Conservation (phyloP, 2,888 invertebrate species). For the Dasysyrphus tricinctus region DNA sequence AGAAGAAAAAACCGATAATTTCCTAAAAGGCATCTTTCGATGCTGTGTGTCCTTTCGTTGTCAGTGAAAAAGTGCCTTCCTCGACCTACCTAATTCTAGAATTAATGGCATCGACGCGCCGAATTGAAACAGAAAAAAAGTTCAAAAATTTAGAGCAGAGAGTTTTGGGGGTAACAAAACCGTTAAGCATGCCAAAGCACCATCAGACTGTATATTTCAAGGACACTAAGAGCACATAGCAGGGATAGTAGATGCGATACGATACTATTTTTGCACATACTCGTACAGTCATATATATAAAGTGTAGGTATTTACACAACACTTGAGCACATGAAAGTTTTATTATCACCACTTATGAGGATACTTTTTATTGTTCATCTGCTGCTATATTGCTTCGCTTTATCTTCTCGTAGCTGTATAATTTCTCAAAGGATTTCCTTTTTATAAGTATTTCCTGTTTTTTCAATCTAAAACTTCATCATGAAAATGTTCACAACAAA, state of each 20-base stretch:
- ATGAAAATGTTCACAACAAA: conserved; percentile 5
- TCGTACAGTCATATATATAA: neutral
- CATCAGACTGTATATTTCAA: conserved; percentile 28
- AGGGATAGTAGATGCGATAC: neutral
- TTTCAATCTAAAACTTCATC: neutral
- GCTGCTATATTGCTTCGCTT: conserved; percentile 36
- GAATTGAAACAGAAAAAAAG: conserved; percentile 65
- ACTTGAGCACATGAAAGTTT: conserved; percentile 70
- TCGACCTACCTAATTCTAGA: conserved; percentile 64
- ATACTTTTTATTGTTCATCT: conserved; percentile 55
- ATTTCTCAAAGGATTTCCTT: conserved; percentile 30
- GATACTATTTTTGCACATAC: neutral
- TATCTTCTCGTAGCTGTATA: conserved; percentile 1
- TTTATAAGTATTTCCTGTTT: conserved; percentile 25
- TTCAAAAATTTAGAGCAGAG: conserved; percentile 41
- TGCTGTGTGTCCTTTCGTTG: conserved; percentile 53
- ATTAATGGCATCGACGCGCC: conserved; percentile 70
- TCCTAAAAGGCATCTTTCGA: conserved; percentile 23
- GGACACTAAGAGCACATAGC: conserved; percentile 48
- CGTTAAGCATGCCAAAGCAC: conserved; percentile 19
- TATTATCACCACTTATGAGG: conserved; percentile 67
- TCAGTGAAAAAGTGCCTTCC: conserved; percentile 68
- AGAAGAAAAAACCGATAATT: conserved; percentile 23
- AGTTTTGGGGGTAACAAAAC: conserved; percentile 8
- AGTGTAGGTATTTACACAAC: conserved; percentile 52